Conservation (phyloP, 2,797 vertebrate genomes). For the Coreius guichenoti region DNA sequence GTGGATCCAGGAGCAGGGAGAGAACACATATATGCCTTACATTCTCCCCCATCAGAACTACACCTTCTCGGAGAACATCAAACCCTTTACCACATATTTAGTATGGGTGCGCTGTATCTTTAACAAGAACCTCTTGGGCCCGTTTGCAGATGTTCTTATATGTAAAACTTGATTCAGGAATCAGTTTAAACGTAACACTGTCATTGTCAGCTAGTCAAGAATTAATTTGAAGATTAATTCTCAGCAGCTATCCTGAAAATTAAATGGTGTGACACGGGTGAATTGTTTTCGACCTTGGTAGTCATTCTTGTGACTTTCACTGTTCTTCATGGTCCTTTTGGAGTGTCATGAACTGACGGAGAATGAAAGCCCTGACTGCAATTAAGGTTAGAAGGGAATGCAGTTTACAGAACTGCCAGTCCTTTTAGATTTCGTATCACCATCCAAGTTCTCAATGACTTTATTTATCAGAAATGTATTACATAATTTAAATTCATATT, state of each 20-base stretch:
- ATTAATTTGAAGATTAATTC: conserved; percentile 7
- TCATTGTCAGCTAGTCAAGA: conserved; percentile 22
- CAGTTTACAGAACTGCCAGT: conserved; percentile 45
- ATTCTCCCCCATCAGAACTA: conserved; percentile 96
- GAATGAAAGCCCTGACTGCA: conserved; percentile 30
- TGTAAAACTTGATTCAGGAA: conserved; percentile 86
- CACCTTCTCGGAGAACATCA: conserved; percentile 98
- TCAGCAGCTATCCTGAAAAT: conserved; percentile 15
- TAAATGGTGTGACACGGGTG: background rate
- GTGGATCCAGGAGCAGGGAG: conserved; percentile 99
- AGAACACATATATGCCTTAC: conserved; percentile 98
- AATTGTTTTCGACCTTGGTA: conserved; percentile 6
- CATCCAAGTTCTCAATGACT: conserved; percentile 34
- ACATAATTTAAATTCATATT: conserved; percentile 63
- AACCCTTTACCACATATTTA: conserved; percentile 96
- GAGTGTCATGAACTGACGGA: conserved; percentile 22
- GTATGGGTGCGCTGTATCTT: conserved; percentile 99
- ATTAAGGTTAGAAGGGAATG: conserved; percentile 31
- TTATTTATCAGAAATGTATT: conserved; percentile 56
- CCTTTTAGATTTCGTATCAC: background rate
- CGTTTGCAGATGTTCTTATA: conserved; percentile 94
- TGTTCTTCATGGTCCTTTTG: conserved; percentile 7
- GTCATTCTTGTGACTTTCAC: conserved; percentile 19
- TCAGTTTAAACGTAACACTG: conserved; percentile 25
- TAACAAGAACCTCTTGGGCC: conserved; percentile 93